Evolutionary conservation across 2,888 invertebrate species (phyloP).

Genomic region (Eristalinus sepulchralis): DNA sequence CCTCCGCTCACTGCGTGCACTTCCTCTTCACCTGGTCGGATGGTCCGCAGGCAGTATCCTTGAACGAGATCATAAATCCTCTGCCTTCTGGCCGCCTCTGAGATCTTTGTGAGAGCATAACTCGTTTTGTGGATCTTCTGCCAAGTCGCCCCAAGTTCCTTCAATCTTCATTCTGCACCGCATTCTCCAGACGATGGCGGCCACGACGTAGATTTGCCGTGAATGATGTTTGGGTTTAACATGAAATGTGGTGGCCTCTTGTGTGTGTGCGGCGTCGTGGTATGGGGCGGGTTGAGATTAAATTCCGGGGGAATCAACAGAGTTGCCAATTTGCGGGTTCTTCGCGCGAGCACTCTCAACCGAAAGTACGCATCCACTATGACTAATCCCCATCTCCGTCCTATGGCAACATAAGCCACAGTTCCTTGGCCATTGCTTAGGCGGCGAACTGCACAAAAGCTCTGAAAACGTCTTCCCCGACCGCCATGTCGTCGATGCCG

Average conservation of each 20-base stretch:
- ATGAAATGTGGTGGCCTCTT: constrained; percentile 5
- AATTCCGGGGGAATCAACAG: constrained; percentile 23
- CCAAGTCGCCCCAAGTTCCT: not conserved
- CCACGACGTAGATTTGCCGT: no score
- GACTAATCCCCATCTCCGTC: not conserved
- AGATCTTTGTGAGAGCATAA: constrained; percentile 5
- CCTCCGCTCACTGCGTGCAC: not conserved
- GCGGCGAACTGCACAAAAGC: not conserved
- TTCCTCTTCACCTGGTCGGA: not conserved
- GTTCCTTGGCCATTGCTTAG: not conserved
- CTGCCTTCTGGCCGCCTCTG: constrained; percentile 67
- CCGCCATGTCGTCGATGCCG: not conserved
- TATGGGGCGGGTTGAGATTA: not conserved
- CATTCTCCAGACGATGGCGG: not conserved
- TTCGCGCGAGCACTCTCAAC: not conserved
- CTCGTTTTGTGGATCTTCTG: constrained; percentile 28
- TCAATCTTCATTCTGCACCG: not conserved
- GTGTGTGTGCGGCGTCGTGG: not conserved
- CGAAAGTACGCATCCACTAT: not conserved
- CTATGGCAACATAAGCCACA: constrained; percentile 51
- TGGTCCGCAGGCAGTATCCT: constrained; percentile 74
- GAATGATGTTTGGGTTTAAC: constrained; percentile 24
- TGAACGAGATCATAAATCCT: constrained; percentile 79
- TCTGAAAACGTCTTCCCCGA: not conserved
- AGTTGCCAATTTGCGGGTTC: constrained; percentile 34